Evolutionary conservation across 2,797 vertebrate species (phyloP).

Genomic region (Streptopelia turtur): DNA sequence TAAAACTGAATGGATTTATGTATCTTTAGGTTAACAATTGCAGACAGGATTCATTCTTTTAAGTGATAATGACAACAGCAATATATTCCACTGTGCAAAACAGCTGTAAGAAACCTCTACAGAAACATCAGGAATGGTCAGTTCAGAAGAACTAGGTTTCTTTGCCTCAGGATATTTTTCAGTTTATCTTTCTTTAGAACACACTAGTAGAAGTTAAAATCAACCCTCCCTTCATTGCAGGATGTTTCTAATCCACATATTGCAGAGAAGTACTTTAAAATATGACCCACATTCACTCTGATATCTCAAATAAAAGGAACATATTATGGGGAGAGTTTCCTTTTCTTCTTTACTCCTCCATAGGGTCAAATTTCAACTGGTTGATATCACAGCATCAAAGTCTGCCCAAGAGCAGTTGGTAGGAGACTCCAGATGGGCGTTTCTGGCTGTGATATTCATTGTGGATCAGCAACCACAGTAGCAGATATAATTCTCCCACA

Average conservation of each 20-base stretch:
- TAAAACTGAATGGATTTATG: too few relatives aligned
- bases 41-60: too few relatives aligned
- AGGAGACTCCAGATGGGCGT: slow-evolving; percentile 36
- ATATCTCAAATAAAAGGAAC: neutral
- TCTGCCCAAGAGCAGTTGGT: neutral
- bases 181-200: neutral
- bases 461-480: slow-evolving; percentile 36
- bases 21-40: too few relatives aligned
- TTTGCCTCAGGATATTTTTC: neutral
- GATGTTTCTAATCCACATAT: neutral
- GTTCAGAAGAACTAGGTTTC: neutral
- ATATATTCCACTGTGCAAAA: neutral
- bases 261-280: neutral
- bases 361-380: neutral
- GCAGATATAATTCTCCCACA: slow-evolving; percentile 23
- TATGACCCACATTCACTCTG: neutral
- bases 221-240: neutral
- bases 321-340: neutral
- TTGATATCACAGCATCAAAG: neutral
- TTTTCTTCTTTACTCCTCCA: neutral
- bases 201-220: neutral
- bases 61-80: too few relatives aligned
- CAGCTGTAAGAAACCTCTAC: neutral
- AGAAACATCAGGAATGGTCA: neutral
- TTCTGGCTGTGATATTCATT: slow-evolving; percentile 50